Base-by-base conservation (phyloP, 2,797 vertebrate species). In the Lacerta viridis region DNA sequence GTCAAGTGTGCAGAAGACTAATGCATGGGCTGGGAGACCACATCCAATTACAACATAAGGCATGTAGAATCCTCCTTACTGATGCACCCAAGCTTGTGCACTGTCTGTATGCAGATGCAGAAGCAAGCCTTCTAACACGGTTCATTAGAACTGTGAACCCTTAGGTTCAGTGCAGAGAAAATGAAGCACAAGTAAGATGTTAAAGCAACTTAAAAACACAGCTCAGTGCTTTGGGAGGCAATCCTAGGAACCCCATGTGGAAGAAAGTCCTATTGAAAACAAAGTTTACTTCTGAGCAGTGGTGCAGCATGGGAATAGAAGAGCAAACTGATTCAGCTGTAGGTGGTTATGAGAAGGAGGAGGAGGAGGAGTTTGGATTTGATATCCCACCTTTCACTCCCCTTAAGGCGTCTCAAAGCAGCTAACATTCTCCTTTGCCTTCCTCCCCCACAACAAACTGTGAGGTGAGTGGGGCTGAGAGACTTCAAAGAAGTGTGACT, bases 271-370 rank as follows among this genome's bases (percentile, higher is more conserved):
- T 27, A 64, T 18, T 69, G 66, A 69, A 29, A 69, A 9, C 9
- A 69, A 69, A 64, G 23, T 64, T 23, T 64, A 23, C 66, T 29
- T 68, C 8, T 25, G 25, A 29, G 23, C 66, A 68, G 50, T 29
- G 27, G 23, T 25, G 13, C 50, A 55, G 50, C 50, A 50, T 87
- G 43, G 33, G 79, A 85, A 80, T 76, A 50, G 78, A 90, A 85
- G 39, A 87, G 74, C 75, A 86, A 91, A 91, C 66, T 90, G 86
- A 80, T 91, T 9, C 55, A 88, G 69, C 41, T 86, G 86, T 50
- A 36, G 75, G 39, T 86, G 29, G 41, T 69, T 77, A 50, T 55
- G 61, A 39, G 8, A 15, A 15, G 50, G 3, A 55, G 50, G 46
- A 50, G 3, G 46, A 11, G 43, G 43, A 11, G 11, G 50, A 43